Percentiles rank a stretch among this genome's conserved stretches.
These are phyloP conservation scores for Gymnothorax javanicus DNA, from an alignment of 2,797 vertebrate species.

Conservation along the genomic window DNA sequence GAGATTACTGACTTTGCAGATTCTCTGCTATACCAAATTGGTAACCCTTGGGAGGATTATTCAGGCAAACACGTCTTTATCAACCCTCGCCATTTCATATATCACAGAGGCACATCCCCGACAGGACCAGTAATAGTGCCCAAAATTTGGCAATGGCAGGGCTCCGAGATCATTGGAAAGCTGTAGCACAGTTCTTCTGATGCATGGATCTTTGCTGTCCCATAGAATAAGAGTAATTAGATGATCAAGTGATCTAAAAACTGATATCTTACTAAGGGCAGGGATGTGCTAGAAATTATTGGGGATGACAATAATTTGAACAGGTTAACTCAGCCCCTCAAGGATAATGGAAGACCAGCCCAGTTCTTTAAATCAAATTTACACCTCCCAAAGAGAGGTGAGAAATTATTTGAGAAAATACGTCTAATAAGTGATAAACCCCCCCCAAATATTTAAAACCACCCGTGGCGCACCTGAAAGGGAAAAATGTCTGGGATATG, in stretches of 20 bases:
- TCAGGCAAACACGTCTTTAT: no score
- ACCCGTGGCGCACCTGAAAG: not conserved
- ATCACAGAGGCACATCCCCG: no score
- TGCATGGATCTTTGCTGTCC: not conserved
- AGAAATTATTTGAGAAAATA: not conserved
- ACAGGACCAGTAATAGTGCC: not conserved
- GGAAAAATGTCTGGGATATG: not conserved
- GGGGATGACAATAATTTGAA: no score
- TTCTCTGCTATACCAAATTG: no score
- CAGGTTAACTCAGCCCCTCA: not conserved
- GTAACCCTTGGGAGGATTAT: no score
- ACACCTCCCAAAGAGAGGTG: not conserved
- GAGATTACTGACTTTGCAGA: no score
- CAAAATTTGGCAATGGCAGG: not conserved
- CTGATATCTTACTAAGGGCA: not conserved
- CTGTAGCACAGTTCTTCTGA: not conserved
- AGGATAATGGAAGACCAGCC: not conserved
- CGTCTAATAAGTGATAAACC: not conserved
- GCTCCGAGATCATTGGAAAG: not conserved
- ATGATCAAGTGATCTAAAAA: conserved; percentile 4
- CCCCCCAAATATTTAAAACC: not conserved
- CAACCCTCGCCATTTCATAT: no score
- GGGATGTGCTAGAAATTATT: not conserved
- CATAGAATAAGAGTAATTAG: not conserved
- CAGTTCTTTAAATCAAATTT: not conserved